These are phyloP conservation scores for Acanthosepion lycidas DNA, from an alignment of 2,888 invertebrate species.

Conservation along the genomic window DNA sequence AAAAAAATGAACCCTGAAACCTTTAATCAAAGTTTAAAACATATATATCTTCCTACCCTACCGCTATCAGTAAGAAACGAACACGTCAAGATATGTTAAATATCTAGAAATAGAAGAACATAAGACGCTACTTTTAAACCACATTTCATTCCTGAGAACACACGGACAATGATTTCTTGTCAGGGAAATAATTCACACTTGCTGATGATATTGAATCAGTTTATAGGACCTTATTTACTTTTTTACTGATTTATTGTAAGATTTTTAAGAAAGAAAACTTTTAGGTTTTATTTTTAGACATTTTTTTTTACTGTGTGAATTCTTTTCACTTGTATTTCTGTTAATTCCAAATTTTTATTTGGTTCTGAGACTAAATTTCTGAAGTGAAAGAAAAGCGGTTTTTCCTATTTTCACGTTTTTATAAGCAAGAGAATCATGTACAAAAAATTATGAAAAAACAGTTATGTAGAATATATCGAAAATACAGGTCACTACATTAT, in stretches of 20 bases:
- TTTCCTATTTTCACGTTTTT: no score
- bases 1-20: not conserved
- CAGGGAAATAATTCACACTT: not conserved
- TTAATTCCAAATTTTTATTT: not conserved
- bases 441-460: no score
- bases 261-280: no score
- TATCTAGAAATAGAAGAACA: not conserved
- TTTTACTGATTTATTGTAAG: no score
- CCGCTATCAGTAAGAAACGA: not conserved
- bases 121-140: not conserved
- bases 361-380: no score
- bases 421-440: no score
- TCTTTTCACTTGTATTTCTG: not conserved
- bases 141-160: not conserved
- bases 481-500: no score
- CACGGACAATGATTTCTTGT: not conserved
- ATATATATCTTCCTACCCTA: not conserved
- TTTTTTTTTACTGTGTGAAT: no score
- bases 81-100: not conserved
- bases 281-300: no score
- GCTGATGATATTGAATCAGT: not conserved
- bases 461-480: no score
- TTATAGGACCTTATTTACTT: not conserved
- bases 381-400: no score
- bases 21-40: slow-evolving; percentile 4